A percentile compares a stretch with the other conserved stretches of the same genome.
These are phyloP conservation scores for Tringa solitaria DNA, from an alignment of 2,113 vertebrate species.

Conservation along the genomic window DNA sequence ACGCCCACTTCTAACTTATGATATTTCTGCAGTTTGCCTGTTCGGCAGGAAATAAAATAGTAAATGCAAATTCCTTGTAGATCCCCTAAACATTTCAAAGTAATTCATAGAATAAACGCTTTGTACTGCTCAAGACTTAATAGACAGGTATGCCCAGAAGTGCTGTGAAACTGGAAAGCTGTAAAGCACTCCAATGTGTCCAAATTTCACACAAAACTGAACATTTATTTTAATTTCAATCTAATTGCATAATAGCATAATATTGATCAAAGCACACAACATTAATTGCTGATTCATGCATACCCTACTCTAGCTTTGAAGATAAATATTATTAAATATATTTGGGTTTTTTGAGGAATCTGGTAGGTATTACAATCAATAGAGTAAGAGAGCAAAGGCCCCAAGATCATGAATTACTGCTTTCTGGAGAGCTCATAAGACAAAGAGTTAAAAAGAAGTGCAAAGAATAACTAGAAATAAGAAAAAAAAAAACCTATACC, in stretches of 20 bases:
- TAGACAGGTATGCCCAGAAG: background rate
- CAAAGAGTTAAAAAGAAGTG: background rate
- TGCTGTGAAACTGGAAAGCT: background rate
- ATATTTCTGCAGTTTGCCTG: background rate
- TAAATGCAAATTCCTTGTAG: background rate
- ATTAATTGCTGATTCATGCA: background rate
- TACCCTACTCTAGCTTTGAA: background rate
- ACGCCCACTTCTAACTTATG: background rate
- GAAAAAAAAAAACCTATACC: background rate
- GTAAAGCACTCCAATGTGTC: background rate
- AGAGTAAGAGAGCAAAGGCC: background rate
- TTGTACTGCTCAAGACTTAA: background rate
- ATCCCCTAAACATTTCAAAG: background rate
- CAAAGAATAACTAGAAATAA: background rate
- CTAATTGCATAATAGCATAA: background rate
- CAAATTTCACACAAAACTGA: background rate
- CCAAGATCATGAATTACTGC: background rate
- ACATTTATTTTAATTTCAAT: background rate
- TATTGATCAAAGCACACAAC: background rate
- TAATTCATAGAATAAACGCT: background rate
- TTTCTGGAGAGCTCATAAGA: background rate
- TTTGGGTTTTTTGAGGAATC: background rate
- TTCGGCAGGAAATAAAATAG: background rate
- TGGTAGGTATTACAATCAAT: background rate
- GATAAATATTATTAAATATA: background rate